Conservation (phyloP, 2,888 invertebrate species). For the Caenorhabditis sinica region DNA sequence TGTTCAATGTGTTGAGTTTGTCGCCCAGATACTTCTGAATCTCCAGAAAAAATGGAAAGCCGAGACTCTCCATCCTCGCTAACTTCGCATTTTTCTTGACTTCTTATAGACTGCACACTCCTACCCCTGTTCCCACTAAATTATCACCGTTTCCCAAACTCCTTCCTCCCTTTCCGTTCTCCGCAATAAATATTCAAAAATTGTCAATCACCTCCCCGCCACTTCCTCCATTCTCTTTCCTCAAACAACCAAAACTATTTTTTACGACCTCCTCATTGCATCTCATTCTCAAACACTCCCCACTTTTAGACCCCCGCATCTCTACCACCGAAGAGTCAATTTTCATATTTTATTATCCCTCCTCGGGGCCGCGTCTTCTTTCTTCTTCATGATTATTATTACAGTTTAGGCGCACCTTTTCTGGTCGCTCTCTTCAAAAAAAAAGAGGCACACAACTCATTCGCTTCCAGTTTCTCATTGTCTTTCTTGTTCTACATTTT, state of each 20-base stretch:
- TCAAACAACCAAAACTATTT: slow-evolving; percentile 17
- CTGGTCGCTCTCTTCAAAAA: background rate
- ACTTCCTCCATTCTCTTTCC: background rate
- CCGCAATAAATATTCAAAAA: background rate
- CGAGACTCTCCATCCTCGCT: too few species aligned
- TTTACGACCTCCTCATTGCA: slow-evolving; percentile 11
- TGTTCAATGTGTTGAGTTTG: too few species aligned
- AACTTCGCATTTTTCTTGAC: too few species aligned
- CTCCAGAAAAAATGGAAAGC: too few species aligned
- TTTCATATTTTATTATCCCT: slow-evolving; percentile 36
- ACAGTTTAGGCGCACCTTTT: slow-evolving; percentile 42
- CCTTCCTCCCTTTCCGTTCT: background rate
- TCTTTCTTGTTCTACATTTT: slow-evolving; percentile 13
- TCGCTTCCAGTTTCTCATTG: slow-evolving; percentile 10
- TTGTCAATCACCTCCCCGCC: background rate
- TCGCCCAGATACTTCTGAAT: too few species aligned
- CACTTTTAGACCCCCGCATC: background rate
- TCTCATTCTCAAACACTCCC: slow-evolving; percentile 13
- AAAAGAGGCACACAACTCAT: slow-evolving; percentile 12
- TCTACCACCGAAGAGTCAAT: slow-evolving; percentile 35
- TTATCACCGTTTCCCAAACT: background rate
- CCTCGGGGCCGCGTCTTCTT: background rate
- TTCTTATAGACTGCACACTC: too few species aligned
- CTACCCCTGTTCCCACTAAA: background rate
- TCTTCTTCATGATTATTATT: slow-evolving; percentile 38